Base-by-base conservation (phyloP, 1,140 invertebrate species). In the Teleogryllus occipitalis region DNA sequence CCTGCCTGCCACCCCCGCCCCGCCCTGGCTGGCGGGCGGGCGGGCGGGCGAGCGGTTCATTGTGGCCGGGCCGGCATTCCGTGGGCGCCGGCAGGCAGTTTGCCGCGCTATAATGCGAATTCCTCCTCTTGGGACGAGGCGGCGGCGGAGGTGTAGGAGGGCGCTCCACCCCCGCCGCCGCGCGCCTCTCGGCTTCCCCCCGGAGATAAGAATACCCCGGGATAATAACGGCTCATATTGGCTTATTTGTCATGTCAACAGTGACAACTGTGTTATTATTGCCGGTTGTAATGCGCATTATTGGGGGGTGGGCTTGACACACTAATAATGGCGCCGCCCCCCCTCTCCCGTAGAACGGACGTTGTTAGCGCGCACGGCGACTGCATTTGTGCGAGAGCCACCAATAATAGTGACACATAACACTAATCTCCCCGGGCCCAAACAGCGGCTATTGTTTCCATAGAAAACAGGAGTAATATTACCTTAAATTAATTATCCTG, bases 401-500 rank as follows among this genome's bases (percentile, higher is more conserved):
- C 47, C 76, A 54, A 21, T 77, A 54, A 77, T 54, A 77, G 76
- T 77, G 76, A 77, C 76, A 77, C 76, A 77, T 77, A 46, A 54
- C 76, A 47, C 76, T 77, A 77, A 77, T 77, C 76, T 77, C 76
- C 48, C 76, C 21, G 46, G 48, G 48, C 47, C 47, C 39, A 77
- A 77, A 21, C 76, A 65, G 54, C 54, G 54, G 76, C 47, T 54
- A 54, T 77, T 77, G 76, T 77, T 77, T 21, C 47, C 76, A 54
- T 77, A 21, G 47, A 77, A 77, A 77, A 77, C 21, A 14, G 76
- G 48, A 18, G 76, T 77, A 77, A n/a, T 14, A 76, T 46, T 76
- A 76, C 47, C 76, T 77, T 21, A 77, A 77, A 77, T 77, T 77
- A 77, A 77, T 77, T 77, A 77, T 77, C 48, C 76, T 77, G 76